Evolutionary conservation across 2,888 invertebrate species (phyloP), one percentile per base, ranked within the genome.

Genomic region (Pristionchus fissidentatus): DNA sequence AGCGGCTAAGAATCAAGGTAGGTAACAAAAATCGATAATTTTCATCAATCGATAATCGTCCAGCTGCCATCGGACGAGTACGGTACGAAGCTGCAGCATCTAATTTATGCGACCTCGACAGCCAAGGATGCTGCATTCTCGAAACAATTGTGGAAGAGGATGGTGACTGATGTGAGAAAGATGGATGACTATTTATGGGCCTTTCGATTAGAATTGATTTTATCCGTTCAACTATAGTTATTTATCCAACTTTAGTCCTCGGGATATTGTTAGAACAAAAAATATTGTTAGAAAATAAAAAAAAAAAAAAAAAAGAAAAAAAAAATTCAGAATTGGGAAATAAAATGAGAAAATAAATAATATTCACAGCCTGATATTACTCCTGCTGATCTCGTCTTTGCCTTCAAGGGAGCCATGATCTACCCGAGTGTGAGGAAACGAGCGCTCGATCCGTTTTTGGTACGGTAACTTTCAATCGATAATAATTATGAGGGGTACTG

Each of bases 321-420:
- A n/a, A n/a, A n/a, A n/a, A n/a, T n/a, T n/a, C n/a, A n/a, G n/a
- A n/a, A n/a, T n/a, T n/a, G n/a, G n/a, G n/a, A n/a, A n/a, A n/a
- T n/a, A n/a, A n/a, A n/a, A n/a, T 15, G 22, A 32, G 38, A n/a
- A 66, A 22, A 38, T 19, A 60, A 13, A 60, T 60, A 32, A 66
- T 7, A n/a, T n/a, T n/a, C 41, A 7, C 66, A 66, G 66, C 35
- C 35, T 15, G 66, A 66, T 15, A 66, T 66, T 15, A 66, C 66
- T 8, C 66, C 66, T 3, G 38, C 66, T 38, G 66, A 66, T 66
- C 66, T 66, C 66, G 66, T 66, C 4, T 66, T 66, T 22, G 66
- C 41, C 15, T 66, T 66, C 66, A 66, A 66, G 22, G 66, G 66
- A 66, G 41, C 66, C 38, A 66, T 66, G 66, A 66, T 66, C 66